phyloP scores from a whole-genome alignment of 2,113 vertebrate genomes.

The Mormyrus lacerda region DNA sequence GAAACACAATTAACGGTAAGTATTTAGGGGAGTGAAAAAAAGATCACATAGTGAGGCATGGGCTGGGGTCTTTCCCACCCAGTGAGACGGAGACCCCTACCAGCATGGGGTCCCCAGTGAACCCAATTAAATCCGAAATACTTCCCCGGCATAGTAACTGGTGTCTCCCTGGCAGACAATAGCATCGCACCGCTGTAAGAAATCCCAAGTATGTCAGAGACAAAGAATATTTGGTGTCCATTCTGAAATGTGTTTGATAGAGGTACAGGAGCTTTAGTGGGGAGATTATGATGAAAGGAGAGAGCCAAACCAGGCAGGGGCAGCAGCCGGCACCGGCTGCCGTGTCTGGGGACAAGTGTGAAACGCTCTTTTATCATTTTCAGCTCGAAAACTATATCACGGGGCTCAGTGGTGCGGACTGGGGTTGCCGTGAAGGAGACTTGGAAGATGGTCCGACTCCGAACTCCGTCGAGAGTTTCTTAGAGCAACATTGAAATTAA shows the following conservation, averaged over 20 bases:
- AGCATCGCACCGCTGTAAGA: constrained; percentile 39
- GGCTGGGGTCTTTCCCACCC: constrained; percentile 51
- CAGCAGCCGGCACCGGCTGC: background rate
- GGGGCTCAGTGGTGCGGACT: too few species aligned
- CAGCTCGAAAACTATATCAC: background rate
- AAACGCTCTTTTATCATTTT: background rate
- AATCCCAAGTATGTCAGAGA: constrained; percentile 25
- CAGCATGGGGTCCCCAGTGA: constrained; percentile 48
- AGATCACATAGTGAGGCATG: constrained; percentile 60
- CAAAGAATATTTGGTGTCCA: constrained; percentile 18
- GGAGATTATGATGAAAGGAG: constrained; percentile 10
- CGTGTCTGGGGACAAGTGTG: background rate
- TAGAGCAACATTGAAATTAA: background rate
- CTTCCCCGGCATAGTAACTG: constrained; percentile 39
- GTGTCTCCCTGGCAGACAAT: constrained; percentile 38
- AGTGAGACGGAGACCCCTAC: constrained; percentile 54
- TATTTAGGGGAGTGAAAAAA: constrained; percentile 44
- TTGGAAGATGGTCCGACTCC: background rate
- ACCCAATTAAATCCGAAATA: constrained; percentile 58
- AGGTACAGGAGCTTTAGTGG: background rate
- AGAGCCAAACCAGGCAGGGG: too few species aligned
- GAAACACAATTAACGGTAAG: constrained; percentile 64
- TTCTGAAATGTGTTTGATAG: constrained; percentile 9
- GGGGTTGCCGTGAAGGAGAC: background rate
- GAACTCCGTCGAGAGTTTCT: background rate